phyloP scores from a whole-genome alignment of 2,888 invertebrate species.

The Lasioglossum pauxillum region DNA sequence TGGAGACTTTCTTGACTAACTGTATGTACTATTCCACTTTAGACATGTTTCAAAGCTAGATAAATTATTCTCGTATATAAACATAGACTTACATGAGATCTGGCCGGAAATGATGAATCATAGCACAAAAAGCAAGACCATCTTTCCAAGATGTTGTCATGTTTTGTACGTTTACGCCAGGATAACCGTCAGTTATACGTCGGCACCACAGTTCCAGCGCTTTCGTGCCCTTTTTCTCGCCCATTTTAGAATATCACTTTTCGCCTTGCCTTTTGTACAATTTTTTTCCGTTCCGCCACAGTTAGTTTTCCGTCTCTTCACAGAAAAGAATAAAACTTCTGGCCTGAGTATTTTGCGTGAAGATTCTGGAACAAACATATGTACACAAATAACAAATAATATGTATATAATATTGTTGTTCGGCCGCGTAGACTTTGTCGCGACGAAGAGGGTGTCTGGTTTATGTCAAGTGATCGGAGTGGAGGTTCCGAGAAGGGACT shows the following conservation, averaged over 20 bases:
- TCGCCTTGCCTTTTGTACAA: background rate
- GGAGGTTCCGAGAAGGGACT: too few relatives aligned
- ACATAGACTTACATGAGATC: conserved; percentile 94
- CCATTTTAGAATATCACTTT: conserved; percentile 85
- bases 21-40: too few relatives aligned
- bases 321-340: background rate
- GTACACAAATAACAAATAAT: background rate
- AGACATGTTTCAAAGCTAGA: background rate
- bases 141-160: conserved; percentile 98
- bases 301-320: background rate
- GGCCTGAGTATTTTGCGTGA: background rate
- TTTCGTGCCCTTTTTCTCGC: conserved; percentile 94
- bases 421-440: too few relatives aligned
- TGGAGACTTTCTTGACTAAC: too few relatives aligned
- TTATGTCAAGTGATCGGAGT: too few relatives aligned
- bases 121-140: conserved; percentile 97
- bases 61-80: background rate
- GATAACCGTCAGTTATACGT: conserved; percentile 94
- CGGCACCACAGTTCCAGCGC: conserved; percentile 97
- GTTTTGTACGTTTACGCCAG: conserved; percentile 95
- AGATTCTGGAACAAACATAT: conserved; percentile 7
- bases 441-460: too few relatives aligned
- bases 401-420: too few relatives aligned
- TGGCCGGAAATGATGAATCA: conserved; percentile 97
- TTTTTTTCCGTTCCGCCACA: background rate